phyloP scores from a whole-genome alignment of 1,140 invertebrate genomes.

The Apis cerana region DNA sequence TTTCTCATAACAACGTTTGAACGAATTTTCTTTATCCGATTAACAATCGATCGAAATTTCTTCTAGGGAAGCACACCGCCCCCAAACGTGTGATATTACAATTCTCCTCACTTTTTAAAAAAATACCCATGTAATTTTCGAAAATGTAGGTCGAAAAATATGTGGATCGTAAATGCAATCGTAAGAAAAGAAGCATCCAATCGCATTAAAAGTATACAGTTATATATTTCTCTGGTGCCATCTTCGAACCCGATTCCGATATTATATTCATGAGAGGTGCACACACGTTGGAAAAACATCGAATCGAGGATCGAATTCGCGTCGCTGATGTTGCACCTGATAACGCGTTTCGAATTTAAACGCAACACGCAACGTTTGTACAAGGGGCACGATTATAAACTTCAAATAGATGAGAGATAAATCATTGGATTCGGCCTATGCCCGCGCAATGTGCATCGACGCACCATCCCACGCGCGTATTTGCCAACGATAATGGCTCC shows the following conservation, averaged over 20 bases:
- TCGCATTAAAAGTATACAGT: not conserved
- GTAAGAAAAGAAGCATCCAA: not conserved
- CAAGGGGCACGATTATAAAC: constrained; percentile 28
- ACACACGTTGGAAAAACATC: constrained; percentile 12
- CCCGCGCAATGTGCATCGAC: not conserved
- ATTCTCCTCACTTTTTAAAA: no score
- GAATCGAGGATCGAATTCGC: not conserved
- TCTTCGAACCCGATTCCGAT: not conserved
- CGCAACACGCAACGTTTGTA: constrained; percentile 7
- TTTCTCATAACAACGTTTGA: no score
- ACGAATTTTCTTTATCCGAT: no score
- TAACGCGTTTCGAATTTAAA: constrained; percentile 46
- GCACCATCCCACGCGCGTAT: not conserved
- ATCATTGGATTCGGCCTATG: constrained; percentile 12
- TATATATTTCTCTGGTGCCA: not conserved
- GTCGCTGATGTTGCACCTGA: constrained; percentile 41
- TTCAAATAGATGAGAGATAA: constrained; percentile 30
- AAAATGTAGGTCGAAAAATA: no score
- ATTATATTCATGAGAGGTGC: not conserved
- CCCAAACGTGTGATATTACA: no score
- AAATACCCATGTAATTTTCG: no score
- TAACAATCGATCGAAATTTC: no score
- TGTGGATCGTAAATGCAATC: not conserved
- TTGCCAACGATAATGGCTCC: constrained; percentile 12
- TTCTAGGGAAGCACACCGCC: no score